Evolutionary conservation across 2,113 vertebrate genomes (phyloP).

Genomic region (Alces alces): DNA sequence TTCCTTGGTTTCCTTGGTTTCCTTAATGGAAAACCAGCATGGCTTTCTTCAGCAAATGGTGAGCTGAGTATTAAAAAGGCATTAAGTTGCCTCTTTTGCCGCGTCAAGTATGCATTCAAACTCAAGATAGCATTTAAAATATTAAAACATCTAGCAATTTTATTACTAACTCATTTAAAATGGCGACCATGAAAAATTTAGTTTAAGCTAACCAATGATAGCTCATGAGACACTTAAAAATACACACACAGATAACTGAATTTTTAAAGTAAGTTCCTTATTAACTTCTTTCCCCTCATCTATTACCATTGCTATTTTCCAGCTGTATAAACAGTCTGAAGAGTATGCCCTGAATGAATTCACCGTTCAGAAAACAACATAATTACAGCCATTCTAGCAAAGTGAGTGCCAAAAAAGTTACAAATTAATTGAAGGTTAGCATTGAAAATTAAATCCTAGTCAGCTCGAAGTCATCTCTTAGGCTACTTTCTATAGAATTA

Average conservation of each 20-base stretch:
- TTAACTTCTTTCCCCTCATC: conserved; percentile 73
- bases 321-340: conserved; percentile 84
- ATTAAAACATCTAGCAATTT: conserved; percentile 65
- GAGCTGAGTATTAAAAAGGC: conserved; percentile 66
- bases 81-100: conserved; percentile 62
- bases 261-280: conserved; percentile 77
- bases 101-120: conserved; percentile 72
- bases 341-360: conserved; percentile 80
- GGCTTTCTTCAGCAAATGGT: conserved; percentile 54
- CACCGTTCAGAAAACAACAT: conserved; percentile 84
- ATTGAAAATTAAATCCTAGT: conserved; percentile 85
- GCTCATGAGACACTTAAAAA: conserved; percentile 68
- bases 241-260: conserved; percentile 68
- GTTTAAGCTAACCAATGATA: conserved; percentile 61
- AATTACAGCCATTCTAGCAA: conserved; percentile 84
- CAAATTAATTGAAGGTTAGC: conserved; percentile 88
- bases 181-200: conserved; percentile 59
- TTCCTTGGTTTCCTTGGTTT: conserved; percentile 62
- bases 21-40: conserved; percentile 58
- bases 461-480: conserved; percentile 81
- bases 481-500: conserved; percentile 78
- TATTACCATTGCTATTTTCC: conserved; percentile 78
- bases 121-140: conserved; percentile 64
- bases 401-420: conserved; percentile 84
- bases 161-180: conserved; percentile 70